Evolutionary conservation across 2,797 vertebrate species (phyloP).

Genomic region (Tragopan temminckii): DNA sequence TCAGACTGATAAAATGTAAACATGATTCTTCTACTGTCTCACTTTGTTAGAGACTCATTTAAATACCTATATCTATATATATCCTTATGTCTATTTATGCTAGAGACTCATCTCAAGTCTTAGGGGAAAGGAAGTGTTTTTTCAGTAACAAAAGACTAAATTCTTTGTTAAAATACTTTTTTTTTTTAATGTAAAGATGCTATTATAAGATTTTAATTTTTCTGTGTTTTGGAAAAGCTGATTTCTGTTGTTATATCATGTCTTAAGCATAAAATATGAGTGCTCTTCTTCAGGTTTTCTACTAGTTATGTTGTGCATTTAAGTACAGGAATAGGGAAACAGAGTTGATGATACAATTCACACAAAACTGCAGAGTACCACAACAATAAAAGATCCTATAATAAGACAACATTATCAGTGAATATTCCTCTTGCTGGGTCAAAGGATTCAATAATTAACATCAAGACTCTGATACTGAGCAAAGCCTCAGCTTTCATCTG

Average conservation of each 20-base stretch:
- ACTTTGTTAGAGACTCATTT: neutral
- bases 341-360: neutral
- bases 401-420: constrained; percentile 66
- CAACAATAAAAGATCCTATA: constrained; percentile 25
- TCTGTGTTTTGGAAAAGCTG: neutral
- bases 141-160: neutral
- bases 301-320: neutral
- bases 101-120: neutral
- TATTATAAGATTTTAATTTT: neutral
- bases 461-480: constrained; percentile 84
- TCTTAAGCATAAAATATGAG: neutral
- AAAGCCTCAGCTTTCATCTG: constrained; percentile 90
- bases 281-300: neutral
- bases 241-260: neutral
- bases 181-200: neutral
- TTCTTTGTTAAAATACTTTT: neutral
- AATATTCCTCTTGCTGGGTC: constrained; percentile 85
- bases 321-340: neutral
- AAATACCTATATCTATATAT: no score
- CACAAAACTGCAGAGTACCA: neutral
- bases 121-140: neutral
- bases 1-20: neutral
- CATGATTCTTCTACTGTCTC: neutral
- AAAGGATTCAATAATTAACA: constrained; percentile 85
- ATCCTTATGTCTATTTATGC: neutral